A percentile compares a stretch with the other conserved stretches of the same genome.
Conservation (phyloP, 2,888 invertebrate species). For the Meandrusa payeni region DNA sequence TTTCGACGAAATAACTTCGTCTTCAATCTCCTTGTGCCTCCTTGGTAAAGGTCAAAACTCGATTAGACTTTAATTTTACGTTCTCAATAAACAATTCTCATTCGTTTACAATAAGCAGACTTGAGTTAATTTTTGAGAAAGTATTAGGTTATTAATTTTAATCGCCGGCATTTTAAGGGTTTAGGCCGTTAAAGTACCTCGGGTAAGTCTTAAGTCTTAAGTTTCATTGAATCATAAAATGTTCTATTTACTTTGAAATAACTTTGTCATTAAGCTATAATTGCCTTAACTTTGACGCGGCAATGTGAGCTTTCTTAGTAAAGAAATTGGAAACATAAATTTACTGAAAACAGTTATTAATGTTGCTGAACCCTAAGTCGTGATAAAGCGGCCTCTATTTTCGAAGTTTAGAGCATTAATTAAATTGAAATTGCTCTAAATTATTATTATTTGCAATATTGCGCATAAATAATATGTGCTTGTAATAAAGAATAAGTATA, state of each 20-base stretch:
- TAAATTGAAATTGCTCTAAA: conserved; percentile 10
- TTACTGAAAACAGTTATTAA: conserved; percentile 17
- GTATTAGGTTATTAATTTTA: conserved; percentile 25
- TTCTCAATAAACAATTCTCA: conserved; percentile 18
- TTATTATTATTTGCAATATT: no score
- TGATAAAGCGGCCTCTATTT: conserved; percentile 17
- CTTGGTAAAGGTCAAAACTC: conserved; percentile 7
- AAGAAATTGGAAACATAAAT: conserved; percentile 25
- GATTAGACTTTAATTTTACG: conserved; percentile 8
- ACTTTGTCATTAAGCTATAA: conserved; percentile 23
- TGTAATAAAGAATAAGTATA: no score
- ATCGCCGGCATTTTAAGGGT: conserved; percentile 16
- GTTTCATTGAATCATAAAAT: conserved; percentile 24
- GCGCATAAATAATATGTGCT: no score
- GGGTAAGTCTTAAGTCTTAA: conserved; percentile 19
- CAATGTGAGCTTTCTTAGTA: conserved; percentile 19
- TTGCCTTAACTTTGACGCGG: conserved; percentile 23
- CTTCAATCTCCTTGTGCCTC: conserved; percentile 5
- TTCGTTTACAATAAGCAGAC: conserved; percentile 8
- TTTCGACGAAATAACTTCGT: conserved; percentile 15
- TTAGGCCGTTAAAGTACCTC: conserved; percentile 19
- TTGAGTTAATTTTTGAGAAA: conserved; percentile 16
- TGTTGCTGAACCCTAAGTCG: conserved; percentile 11
- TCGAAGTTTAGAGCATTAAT: conserved; percentile 11
- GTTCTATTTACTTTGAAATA: conserved; percentile 24